phyloP scores from a whole-genome alignment of 2,888 invertebrate genomes.

The Synergus itoensis region DNA sequence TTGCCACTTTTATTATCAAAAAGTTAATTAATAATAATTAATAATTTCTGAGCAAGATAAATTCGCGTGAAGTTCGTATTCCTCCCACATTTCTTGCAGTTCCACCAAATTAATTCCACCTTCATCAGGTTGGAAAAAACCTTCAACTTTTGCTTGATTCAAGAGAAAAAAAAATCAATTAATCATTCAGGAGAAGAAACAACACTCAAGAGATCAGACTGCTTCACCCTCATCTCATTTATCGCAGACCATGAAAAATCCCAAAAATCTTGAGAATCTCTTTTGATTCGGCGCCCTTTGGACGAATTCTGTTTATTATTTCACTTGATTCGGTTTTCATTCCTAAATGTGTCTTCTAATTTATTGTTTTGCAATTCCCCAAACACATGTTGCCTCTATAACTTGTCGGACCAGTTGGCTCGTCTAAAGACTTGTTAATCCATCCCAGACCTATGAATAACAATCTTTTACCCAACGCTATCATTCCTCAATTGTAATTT shows the following conservation, averaged over 20 bases:
- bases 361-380: constrained; percentile 30
- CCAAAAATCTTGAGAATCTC: constrained; percentile 21
- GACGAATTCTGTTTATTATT: constrained; percentile 35
- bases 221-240: constrained; percentile 18
- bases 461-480: constrained; percentile 22
- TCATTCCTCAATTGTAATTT: constrained; percentile 2
- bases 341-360: constrained; percentile 20
- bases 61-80: constrained; percentile 1
- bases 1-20: background rate
- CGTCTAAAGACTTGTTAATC: constrained; percentile 30
- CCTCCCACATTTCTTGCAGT: background rate
- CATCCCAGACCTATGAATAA: constrained; percentile 16
- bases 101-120: constrained; percentile 1
- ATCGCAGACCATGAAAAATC: constrained; percentile 9
- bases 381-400: constrained; percentile 25
- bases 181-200: constrained; percentile 29
- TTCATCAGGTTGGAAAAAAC: constrained; percentile 25
- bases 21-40: background rate
- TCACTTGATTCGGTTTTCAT: constrained; percentile 23
- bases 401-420: constrained; percentile 14
- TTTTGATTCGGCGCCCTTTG: constrained; percentile 20
- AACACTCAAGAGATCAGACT: constrained; percentile 22
- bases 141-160: background rate
- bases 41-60: background rate
- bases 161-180: constrained; percentile 25